Evolutionary conservation across 1,140 invertebrate species (phyloP), one percentile per base, ranked within the genome.

Genomic region (Acromyrmex charruanus): DNA sequence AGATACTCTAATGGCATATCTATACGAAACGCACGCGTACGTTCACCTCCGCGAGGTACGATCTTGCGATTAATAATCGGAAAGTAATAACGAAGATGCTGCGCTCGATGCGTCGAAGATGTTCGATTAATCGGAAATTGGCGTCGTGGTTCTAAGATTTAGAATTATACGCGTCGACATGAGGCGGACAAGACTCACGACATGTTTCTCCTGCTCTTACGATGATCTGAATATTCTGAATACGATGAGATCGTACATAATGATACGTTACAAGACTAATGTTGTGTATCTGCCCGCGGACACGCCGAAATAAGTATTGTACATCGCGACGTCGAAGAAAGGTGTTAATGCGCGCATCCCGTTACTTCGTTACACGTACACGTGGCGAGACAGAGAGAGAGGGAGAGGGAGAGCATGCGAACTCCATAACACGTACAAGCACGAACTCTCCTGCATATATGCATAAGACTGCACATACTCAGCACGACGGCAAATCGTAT

Each of bases 401-500:
- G 58, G 3, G 39, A 49, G 31, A 31, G 31, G 3, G 39, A 49
- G 5, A 63, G 44, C 58, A 21, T 44, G 28, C 77, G 44, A 59
- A 53, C 39, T 44, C 39, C 79, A 35, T 18, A 68, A 63, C 49
- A 44, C 6, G 51, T 51, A 55, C 49, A 87, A 68, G 53, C 63
- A 58, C 63, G 74, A 9, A 61, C 55, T 35, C 14, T 49, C 58
- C 49, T 75, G 87, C 77, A 90, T 88, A 86, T 84, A 91, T 88
- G 85, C 88, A 85, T 90, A 87, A 84, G 87, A 89, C 68, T 21
- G 58, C 25, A 51, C 69, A 88, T 39, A 35, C 58, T 74, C 59
- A 55, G 84, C 77, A 14, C 14, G 77, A 72, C 16, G 88, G 85
- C 87, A 87, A 91, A 91, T 91, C 88, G 85, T 88, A 92, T 91